phyloP scores from a whole-genome alignment of 2,113 vertebrate species.

The Mola mola region DNA sequence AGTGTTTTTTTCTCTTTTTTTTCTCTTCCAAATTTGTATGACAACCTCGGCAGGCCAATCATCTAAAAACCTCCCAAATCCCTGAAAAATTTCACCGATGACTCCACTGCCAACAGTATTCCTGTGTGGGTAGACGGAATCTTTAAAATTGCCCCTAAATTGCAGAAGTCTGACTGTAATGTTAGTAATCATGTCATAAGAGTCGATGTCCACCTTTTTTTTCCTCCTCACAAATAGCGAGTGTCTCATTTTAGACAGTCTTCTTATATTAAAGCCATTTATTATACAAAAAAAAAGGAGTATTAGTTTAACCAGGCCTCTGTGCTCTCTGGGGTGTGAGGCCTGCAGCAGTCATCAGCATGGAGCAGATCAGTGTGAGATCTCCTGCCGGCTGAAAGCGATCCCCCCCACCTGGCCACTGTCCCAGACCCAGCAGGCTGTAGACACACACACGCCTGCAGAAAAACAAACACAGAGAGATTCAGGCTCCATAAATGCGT shows the following conservation, averaged over 20 bases:
- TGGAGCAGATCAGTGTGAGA: slow-evolving; percentile 67
- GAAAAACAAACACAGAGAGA: slow-evolving; percentile 33
- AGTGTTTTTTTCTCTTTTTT: too few species aligned
- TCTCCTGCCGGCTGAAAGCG: slow-evolving; percentile 70
- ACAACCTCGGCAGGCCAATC: slow-evolving; percentile 26
- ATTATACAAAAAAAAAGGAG: slow-evolving; percentile 30
- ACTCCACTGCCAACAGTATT: slow-evolving; percentile 37
- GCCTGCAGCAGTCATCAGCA: slow-evolving; percentile 52
- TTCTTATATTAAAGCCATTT: slow-evolving; percentile 55
- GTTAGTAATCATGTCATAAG: slow-evolving; percentile 58
- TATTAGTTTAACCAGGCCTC: slow-evolving; percentile 34
- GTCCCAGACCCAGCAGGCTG: slow-evolving; percentile 62
- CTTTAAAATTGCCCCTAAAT: slow-evolving; percentile 66
- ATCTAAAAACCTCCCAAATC: slow-evolving; percentile 14
- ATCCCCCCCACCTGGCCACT: slow-evolving; percentile 63
- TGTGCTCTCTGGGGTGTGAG: slow-evolving; percentile 44
- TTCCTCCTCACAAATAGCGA: slow-evolving; percentile 5
- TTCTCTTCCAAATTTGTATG: slow-evolving; percentile 15
- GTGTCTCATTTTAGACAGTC: slow-evolving; percentile 23
- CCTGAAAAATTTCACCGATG: slow-evolving; percentile 24
- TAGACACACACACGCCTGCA: neutral
- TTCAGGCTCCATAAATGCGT: neutral
- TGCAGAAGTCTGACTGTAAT: slow-evolving; percentile 59
- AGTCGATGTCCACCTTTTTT: slow-evolving; percentile 9
- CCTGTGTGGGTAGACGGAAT: slow-evolving; percentile 44